phyloP scores from a whole-genome alignment of 92 coral and sea anemone genomes.

The Porites lobata region DNA sequence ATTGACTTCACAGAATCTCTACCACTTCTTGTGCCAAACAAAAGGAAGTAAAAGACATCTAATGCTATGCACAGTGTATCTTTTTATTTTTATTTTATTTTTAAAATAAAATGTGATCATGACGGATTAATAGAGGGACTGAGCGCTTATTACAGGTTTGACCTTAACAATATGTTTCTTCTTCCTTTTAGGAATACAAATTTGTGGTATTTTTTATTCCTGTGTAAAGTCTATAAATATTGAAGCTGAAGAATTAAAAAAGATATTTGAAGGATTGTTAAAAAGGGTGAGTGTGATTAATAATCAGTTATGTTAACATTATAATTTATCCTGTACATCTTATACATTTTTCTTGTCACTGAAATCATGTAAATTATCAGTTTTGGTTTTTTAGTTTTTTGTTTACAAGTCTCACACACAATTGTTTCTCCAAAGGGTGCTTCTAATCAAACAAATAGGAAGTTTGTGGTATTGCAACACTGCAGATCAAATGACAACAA shows the following conservation, averaged over 20 bases:
- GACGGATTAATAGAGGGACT: too few relatives aligned
- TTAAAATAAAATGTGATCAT: too few relatives aligned
- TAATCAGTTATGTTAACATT: neutral
- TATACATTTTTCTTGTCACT: too few relatives aligned
- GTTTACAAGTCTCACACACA: neutral
- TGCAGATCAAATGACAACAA: constrained; percentile 12
- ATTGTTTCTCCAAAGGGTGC: constrained; percentile 19
- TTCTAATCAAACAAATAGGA: neutral
- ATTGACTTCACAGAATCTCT: too few relatives aligned
- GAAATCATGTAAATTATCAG: too few relatives aligned
- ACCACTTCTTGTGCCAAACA: too few relatives aligned
- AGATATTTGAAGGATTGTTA: constrained; percentile 38
- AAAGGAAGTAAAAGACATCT: too few relatives aligned
- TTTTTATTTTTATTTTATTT: too few relatives aligned
- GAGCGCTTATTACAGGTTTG: too few relatives aligned
- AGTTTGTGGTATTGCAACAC: constrained; percentile 48
- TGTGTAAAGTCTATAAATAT: constrained; percentile 33
- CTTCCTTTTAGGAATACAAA: constrained; percentile 59
- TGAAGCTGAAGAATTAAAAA: constrained; percentile 32
- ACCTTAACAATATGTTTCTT: neutral
- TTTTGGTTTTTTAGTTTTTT: too few relatives aligned
- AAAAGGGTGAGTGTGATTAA: constrained; percentile 24
- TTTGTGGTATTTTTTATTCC: constrained; percentile 73
- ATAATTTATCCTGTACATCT: too few relatives aligned
- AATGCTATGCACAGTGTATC: too few relatives aligned